Evolutionary conservation across 2,797 vertebrate species (phyloP).

Genomic region (Melanotaenia boesemani): DNA sequence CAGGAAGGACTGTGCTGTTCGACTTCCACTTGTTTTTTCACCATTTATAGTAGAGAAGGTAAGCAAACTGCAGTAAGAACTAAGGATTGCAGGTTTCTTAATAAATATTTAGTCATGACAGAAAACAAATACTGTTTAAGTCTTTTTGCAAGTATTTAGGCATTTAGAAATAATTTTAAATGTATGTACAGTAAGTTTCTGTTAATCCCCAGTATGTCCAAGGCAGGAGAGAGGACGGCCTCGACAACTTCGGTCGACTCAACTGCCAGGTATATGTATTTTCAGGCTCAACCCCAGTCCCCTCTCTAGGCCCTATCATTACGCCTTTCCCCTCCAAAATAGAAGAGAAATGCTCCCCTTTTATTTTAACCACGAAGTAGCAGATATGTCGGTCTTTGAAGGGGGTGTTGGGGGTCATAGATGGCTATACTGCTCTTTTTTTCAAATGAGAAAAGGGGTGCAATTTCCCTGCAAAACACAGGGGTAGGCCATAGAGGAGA

Average conservation of each 20-base stretch:
- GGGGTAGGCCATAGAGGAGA: neutral
- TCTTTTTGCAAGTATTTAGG: neutral
- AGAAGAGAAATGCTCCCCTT: neutral
- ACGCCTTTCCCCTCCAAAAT: neutral
- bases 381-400: neutral
- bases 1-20: slow-evolving; percentile 5
- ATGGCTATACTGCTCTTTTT: neutral
- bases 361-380: neutral
- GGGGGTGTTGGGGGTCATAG: neutral
- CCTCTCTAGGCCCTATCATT: neutral
- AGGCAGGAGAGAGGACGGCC: slow-evolving; percentile 47
- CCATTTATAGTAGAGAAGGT: slow-evolving; percentile 41
- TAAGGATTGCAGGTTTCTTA: neutral
- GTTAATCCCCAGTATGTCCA: slow-evolving; percentile 64
- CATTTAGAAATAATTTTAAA: neutral
- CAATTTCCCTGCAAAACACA: neutral
- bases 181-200: neutral
- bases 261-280: slow-evolving; percentile 59
- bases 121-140: neutral
- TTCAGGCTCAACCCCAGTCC: neutral
- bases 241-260: slow-evolving; percentile 60
- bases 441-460: neutral
- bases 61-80: neutral
- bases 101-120: neutral
- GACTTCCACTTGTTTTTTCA: neutral